Evolutionary conservation across 2,797 vertebrate genomes (phyloP).

Genomic region (Lepus townsendii): DNA sequence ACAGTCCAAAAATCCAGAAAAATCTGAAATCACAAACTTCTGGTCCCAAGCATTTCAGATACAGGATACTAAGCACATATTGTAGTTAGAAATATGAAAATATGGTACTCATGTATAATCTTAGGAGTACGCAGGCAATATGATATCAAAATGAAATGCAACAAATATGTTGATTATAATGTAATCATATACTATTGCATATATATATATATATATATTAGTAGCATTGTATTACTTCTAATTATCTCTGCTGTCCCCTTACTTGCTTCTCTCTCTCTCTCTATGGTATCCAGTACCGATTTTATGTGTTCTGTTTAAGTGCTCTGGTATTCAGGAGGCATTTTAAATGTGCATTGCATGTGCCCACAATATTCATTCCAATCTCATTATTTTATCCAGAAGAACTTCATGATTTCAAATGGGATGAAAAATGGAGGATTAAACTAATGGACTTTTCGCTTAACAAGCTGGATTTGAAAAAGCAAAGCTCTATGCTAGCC

Average conservation of each 20-base stretch:
- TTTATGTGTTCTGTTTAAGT: background rate
- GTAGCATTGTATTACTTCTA: background rate
- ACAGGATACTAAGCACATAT: background rate
- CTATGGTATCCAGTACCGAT: background rate
- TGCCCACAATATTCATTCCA: background rate
- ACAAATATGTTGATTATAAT: background rate
- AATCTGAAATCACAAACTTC: background rate
- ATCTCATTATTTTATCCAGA: background rate
- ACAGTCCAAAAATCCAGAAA: background rate
- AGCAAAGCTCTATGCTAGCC: background rate
- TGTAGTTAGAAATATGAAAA: background rate
- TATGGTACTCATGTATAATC: background rate
- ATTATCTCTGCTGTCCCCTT: background rate
- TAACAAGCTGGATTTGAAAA: background rate
- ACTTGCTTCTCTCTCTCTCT: background rate
- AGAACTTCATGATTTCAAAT: background rate
- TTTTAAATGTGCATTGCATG: background rate
- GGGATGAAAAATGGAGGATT: background rate
- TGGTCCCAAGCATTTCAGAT: background rate
- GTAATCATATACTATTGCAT: background rate
- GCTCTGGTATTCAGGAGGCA: background rate
- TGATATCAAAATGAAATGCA: background rate
- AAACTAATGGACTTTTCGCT: background rate
- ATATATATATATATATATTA: background rate
- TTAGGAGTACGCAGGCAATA: background rate